Conservation (phyloP, 2,888 invertebrate genomes). For the Fabriciana adippe region DNA sequence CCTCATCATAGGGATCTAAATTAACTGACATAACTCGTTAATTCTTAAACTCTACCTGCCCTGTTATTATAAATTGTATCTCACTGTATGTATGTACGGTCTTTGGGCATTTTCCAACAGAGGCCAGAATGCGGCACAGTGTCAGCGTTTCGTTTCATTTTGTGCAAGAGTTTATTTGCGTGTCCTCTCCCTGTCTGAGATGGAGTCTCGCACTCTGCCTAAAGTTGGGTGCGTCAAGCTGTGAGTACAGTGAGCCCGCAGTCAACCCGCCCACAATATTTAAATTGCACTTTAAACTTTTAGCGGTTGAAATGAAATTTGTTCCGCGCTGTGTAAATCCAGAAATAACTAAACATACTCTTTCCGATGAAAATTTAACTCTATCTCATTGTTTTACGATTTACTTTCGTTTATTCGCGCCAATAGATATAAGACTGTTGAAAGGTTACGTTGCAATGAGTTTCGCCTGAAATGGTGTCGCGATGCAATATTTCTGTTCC, state of each 20-base stretch:
- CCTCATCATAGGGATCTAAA: conserved; percentile 40
- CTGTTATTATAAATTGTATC: conserved; percentile 59
- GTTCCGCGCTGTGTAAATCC: conserved; percentile 64
- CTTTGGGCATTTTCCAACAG: conserved; percentile 49
- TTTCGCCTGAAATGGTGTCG: conserved; percentile 73
- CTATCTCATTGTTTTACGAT: conserved; percentile 24
- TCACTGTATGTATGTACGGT: conserved; percentile 38
- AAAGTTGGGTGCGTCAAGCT: conserved; percentile 45
- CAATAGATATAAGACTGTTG: conserved; percentile 44
- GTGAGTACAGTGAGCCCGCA: conserved; percentile 47
- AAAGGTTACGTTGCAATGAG: conserved; percentile 41
- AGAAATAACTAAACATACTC: conserved; percentile 57
- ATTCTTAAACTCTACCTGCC: conserved; percentile 57
- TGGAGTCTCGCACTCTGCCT: conserved; percentile 20
- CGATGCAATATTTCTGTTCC: conserved; percentile 60
- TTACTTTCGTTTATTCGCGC: conserved; percentile 26
- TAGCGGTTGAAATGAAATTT: conserved; percentile 74
- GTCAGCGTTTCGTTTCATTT: conserved; percentile 31
- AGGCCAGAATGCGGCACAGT: conserved; percentile 30
- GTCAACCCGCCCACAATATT: conserved; percentile 54
- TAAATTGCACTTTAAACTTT: conserved; percentile 73
- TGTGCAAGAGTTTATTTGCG: conserved; percentile 19
- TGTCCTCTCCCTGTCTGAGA: conserved; percentile 41
- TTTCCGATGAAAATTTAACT: conserved; percentile 35
- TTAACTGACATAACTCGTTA: conserved; percentile 25